phyloP scores from a whole-genome alignment of 53 echinoderm and acorn worm species.

The Antedon mediterranea region DNA sequence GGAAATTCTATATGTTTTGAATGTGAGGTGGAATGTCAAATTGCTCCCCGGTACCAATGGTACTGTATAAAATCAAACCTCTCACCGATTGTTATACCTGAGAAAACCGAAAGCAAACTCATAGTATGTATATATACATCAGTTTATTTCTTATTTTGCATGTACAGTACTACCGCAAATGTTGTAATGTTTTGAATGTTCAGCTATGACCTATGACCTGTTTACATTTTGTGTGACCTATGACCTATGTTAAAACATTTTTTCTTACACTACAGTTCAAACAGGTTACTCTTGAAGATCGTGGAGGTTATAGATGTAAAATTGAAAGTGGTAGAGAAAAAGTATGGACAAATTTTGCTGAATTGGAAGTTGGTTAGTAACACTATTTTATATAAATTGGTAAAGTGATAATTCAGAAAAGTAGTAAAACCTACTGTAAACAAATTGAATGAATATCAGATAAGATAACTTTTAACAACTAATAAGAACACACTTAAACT shows the following conservation, averaged over 20 bases:
- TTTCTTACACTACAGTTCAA: neutral
- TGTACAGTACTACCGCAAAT: too few species aligned
- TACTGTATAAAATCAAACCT: conserved; percentile 6
- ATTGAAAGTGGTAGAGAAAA: neutral
- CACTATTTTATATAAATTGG: too few species aligned
- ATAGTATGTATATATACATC: neutral
- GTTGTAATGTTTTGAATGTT: too few species aligned
- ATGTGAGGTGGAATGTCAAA: conserved; percentile 47
- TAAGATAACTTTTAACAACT: too few species aligned
- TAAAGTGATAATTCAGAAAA: too few species aligned
- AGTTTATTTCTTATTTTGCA: too few species aligned
- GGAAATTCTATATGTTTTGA: conserved; percentile 37
- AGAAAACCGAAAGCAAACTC: neutral
- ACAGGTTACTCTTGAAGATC: neutral
- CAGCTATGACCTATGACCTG: too few species aligned
- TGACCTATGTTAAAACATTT: too few species aligned
- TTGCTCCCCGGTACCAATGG: conserved; percentile 72
- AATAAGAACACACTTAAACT: too few species aligned
- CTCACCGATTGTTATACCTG: neutral
- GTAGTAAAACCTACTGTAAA: too few species aligned
- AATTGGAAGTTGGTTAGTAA: neutral
- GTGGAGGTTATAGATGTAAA: neutral
- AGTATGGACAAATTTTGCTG: neutral
- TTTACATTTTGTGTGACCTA: too few species aligned
- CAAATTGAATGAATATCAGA: too few species aligned